phyloP scores from a whole-genome alignment of 2,113 vertebrate genomes.

The Seriola quinqueradiata region DNA sequence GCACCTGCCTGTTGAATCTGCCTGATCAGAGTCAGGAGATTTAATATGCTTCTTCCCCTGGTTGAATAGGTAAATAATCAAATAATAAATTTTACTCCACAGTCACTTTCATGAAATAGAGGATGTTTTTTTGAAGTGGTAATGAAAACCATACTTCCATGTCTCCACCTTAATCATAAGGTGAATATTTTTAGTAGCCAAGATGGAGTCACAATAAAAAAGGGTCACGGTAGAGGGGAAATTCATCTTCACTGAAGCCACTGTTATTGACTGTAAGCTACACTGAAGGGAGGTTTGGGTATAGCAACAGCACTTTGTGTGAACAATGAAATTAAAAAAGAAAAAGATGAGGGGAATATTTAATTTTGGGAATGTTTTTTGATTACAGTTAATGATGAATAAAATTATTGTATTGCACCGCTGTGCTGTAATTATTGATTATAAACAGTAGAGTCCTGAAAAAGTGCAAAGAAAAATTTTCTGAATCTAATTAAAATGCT shows the following conservation, averaged over 20 bases:
- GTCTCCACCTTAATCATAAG: slow-evolving; percentile 37
- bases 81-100: slow-evolving; percentile 30
- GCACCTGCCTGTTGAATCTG: slow-evolving; percentile 37
- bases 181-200: slow-evolving; percentile 47
- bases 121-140: not conserved
- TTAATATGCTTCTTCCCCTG: slow-evolving; percentile 35
- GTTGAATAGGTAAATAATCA: slow-evolving; percentile 41
- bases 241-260: slow-evolving; percentile 32
- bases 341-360: not conserved
- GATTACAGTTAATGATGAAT: not conserved
- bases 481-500: slow-evolving; percentile 18
- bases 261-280: slow-evolving; percentile 36
- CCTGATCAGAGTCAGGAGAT: slow-evolving; percentile 30
- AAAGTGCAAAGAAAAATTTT: not conserved
- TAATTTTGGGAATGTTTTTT: not conserved
- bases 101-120: not conserved
- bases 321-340: slow-evolving; percentile 24
- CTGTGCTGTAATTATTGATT: slow-evolving; percentile 18
- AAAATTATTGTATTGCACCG: not conserved
- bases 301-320: slow-evolving; percentile 27
- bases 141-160: slow-evolving; percentile 12
- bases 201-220: slow-evolving; percentile 40
- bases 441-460: not conserved
- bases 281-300: not conserved
- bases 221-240: slow-evolving; percentile 27